Evolutionary conservation across 2,113 vertebrate genomes (phyloP), one percentile per base, ranked within the genome.

Genomic region (Xenopus borealis): DNA sequence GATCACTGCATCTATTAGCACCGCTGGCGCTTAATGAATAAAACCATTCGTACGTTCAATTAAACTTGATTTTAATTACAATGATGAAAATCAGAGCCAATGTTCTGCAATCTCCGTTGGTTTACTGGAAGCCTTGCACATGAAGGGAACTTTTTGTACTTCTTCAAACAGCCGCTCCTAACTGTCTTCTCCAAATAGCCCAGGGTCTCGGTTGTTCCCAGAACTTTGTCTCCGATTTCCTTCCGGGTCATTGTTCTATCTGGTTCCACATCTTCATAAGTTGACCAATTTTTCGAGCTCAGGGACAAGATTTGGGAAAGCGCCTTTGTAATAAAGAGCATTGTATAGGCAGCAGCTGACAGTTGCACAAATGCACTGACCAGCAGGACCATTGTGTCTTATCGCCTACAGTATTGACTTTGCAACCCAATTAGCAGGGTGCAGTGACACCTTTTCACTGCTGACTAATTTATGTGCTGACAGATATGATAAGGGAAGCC

Each of bases 331-430:
- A 40, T 40, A 40, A 40, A 40, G 33, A 40, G 33, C 33, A 9
- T 9, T 9, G 33, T 40, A 40, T 40, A 40, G 33, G 33, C 33
- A 40, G 72, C 66, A 69, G 50, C 66, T 80, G 75, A 40, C 71
- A 68, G 16, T 66, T 79, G 66, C 65, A 80, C 72, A 78, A 6
- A 80, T 76, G 75, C 67, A 72, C 57, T 81, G 66, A 78, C 40
- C 45, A 55, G 47, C 30, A 71, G 66, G 61, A 68, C 63, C 0
- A 71, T 62, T 12, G 1, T 59, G 9, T 69, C 40, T 10, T 7
- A 62, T 74, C 44, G 53, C 67, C 72, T 65, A 46, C 11, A 1
- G 79, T 76, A 70, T 85, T 72, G 72, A 70, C 75, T 78, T 3
- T 4, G 7, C 10, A 4, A 11, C 72, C 0, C 70, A 80, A 81